A percentile compares a stretch with the other conserved stretches of the same genome.
These are phyloP conservation scores for Ciona savignyi DNA, from an alignment of 23 tunicate species.

Conservation along the genomic window DNA sequence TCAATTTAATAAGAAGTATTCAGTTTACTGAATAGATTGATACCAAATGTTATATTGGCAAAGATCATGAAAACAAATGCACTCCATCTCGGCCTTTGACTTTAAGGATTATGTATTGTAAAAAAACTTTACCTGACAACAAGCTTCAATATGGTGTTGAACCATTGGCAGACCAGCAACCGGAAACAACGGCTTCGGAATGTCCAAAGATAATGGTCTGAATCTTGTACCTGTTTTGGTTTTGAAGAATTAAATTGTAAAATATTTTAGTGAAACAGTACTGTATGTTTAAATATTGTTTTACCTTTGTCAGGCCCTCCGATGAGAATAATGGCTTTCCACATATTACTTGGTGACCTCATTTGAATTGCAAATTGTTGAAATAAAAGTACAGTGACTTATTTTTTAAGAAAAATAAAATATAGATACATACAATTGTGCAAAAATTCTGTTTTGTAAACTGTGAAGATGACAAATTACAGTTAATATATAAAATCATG, in stretches of 20 bases:
- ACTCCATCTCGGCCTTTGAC: too few species aligned
- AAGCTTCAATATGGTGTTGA: conserved; percentile 94
- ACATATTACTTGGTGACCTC: conserved; percentile 47
- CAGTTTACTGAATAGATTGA: too few species aligned
- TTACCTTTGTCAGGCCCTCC: conserved; percentile 98
- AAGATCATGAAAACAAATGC: too few species aligned
- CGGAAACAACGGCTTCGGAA: conserved; percentile 96
- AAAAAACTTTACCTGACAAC: conserved; percentile 39
- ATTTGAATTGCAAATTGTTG: neutral
- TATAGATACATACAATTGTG: too few species aligned
- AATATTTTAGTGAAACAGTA: too few species aligned
- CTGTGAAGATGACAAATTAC: too few species aligned
- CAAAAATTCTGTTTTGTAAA: too few species aligned
- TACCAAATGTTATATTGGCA: too few species aligned
- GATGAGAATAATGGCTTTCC: conserved; percentile 95
- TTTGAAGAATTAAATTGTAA: neutral
- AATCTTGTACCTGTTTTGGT: conserved; percentile 63
- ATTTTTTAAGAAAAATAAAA: neutral
- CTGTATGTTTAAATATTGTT: too few species aligned
- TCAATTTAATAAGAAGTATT: too few species aligned
- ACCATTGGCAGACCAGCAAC: conserved; percentile 94
- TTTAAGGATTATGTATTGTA: too few species aligned
- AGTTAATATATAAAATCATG: too few species aligned
- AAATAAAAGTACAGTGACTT: neutral
- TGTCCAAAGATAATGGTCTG: conserved; percentile 84